Evolutionary conservation across 2,797 vertebrate species (phyloP).

Genomic region (Limosa lapponica): DNA sequence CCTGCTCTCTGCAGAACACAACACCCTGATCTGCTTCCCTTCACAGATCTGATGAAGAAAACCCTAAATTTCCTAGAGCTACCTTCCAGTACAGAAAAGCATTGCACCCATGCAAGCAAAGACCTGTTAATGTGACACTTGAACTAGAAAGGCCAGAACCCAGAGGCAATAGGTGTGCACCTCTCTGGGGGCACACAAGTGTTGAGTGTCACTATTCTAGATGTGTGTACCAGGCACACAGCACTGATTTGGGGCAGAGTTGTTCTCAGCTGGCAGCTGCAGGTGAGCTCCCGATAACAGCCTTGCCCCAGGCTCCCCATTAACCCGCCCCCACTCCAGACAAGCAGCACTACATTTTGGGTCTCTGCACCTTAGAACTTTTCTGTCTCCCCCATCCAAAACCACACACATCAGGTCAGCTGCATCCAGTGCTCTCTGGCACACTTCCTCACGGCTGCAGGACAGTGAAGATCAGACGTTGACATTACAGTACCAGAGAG

Average conservation of each 20-base stretch:
- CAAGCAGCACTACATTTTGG: neutral
- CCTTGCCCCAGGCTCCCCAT: neutral
- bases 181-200: neutral
- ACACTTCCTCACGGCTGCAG: neutral
- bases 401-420: neutral
- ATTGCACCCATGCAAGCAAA: accelerated
- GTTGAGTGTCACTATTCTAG: neutral
- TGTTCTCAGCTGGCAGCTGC: neutral
- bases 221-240: accelerated
- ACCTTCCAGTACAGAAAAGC: neutral
- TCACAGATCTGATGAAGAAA: neutral
- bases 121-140: neutral
- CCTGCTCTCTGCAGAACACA: neutral
- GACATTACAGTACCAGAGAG: neutral
- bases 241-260: neutral
- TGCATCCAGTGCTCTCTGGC: accelerated
- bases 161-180: neutral
- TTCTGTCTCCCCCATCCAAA: neutral
- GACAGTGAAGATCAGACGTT: neutral
- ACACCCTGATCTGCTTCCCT: neutral
- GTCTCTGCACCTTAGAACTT: neutral
- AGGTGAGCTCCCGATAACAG: neutral
- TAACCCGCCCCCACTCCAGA: neutral
- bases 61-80: neutral
- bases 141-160: neutral